Evolutionary conservation across 2,113 vertebrate species (phyloP).

Genomic region (Trogon surrucura): DNA sequence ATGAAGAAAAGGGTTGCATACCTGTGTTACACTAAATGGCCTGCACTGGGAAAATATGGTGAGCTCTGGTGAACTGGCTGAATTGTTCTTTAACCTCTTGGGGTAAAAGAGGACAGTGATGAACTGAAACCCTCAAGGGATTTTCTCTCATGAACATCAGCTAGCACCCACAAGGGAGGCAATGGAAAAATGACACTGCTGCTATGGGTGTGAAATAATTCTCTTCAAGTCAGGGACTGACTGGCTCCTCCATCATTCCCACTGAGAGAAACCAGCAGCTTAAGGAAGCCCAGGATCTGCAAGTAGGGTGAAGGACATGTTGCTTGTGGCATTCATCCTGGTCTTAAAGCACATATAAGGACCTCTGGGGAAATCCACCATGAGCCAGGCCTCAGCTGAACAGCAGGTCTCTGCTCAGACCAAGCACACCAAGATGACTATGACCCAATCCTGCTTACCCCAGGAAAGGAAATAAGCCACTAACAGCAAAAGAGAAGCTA

Average conservation of each 20-base stretch:
- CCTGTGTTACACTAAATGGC: background rate
- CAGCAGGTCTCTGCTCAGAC: background rate
- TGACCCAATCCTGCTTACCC: background rate
- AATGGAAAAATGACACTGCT: background rate
- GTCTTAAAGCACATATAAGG: background rate
- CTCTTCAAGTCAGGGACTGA: background rate
- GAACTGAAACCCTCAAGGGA: background rate
- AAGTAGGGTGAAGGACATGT: background rate
- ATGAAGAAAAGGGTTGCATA: background rate
- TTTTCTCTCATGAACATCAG: background rate
- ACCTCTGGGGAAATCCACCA: background rate
- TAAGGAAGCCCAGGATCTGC: background rate
- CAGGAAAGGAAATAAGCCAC: background rate
- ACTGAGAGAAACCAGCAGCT: slow-evolving; percentile 13
- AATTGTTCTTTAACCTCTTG: background rate
- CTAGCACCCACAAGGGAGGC: background rate
- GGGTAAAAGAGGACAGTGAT: background rate
- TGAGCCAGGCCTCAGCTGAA: background rate
- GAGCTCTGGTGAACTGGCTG: background rate
- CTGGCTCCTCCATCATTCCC: background rate
- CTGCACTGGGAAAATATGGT: background rate
- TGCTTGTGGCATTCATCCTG: background rate
- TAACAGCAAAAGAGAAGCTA: background rate
- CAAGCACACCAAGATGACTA: background rate
- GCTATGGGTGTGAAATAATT: background rate